Evolutionary conservation across 2,888 invertebrate genomes (phyloP).

Genomic region (Drosophila algonquin): DNA sequence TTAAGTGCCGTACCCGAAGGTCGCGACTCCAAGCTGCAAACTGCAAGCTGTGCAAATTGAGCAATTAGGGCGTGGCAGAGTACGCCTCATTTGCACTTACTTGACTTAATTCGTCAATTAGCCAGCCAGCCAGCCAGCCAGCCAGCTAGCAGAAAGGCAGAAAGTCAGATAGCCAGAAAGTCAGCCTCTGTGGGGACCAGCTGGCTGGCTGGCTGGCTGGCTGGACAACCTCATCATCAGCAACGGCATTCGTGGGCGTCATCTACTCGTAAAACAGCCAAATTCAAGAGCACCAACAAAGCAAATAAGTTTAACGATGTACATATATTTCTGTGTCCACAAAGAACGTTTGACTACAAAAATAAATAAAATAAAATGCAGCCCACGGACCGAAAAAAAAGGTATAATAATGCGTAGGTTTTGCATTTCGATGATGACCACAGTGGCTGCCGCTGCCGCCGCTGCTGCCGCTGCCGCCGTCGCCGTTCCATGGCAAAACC

Average conservation of each 20-base stretch:
- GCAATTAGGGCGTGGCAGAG: slow-evolving; percentile 65
- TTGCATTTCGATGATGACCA: slow-evolving; percentile 67
- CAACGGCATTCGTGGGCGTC: slow-evolving; percentile 39
- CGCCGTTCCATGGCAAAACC: slow-evolving; percentile 17
- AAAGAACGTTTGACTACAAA: slow-evolving; percentile 74
- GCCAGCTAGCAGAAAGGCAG: slow-evolving; percentile 22
- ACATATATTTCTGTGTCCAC: slow-evolving; percentile 37
- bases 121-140: slow-evolving; percentile 12
- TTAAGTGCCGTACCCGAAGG: slow-evolving; percentile 52
- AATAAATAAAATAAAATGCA: slow-evolving; percentile 64
- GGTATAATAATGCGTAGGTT: slow-evolving; percentile 61
- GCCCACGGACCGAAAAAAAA: slow-evolving; percentile 54
- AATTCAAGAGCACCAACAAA: slow-evolving; percentile 44
- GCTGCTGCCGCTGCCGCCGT: neutral
- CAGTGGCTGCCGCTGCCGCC: slow-evolving; percentile 10
- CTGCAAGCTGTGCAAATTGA: slow-evolving; percentile 52
- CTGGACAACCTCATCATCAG: slow-evolving; percentile 34
- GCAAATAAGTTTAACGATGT: slow-evolving; percentile 56
- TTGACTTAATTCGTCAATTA: slow-evolving; percentile 68
- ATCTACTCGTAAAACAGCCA: slow-evolving; percentile 22
- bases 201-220: slow-evolving; percentile 26
- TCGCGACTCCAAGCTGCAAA: slow-evolving; percentile 9
- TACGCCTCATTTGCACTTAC: slow-evolving; percentile 49
- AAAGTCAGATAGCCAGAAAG: slow-evolving; percentile 47
- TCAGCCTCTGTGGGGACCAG: slow-evolving; percentile 3